These are phyloP conservation scores for Nesometra sesokonis DNA, from an alignment of 35 echinoderm and acorn worm species.

Conservation along the genomic window DNA sequence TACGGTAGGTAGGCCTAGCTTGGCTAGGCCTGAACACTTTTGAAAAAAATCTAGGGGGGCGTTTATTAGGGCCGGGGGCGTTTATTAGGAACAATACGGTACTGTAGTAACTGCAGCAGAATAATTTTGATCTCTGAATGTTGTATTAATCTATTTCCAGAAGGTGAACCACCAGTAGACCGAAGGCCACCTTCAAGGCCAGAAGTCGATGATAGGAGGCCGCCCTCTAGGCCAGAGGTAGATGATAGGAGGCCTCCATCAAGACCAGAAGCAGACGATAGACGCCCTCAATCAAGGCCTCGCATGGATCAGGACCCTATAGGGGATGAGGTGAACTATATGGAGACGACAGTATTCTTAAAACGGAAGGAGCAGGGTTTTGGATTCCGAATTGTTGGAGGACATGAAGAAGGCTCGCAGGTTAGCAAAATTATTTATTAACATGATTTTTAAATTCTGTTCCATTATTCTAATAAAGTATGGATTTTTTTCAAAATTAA, in stretches of 20 bases:
- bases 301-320: slow-evolving; percentile 10
- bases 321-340: slow-evolving; percentile 21
- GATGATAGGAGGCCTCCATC: not conserved
- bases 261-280: slow-evolving; percentile 28
- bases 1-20: too few species aligned
- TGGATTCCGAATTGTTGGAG: slow-evolving; percentile 91
- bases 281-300: slow-evolving; percentile 48
- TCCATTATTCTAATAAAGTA: too few species aligned
- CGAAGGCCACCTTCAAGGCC: not conserved
- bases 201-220: slow-evolving; percentile 9
- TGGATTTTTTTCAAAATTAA: too few species aligned
- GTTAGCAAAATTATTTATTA: slow-evolving; percentile 34
- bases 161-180: not conserved
- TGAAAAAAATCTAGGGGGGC: too few species aligned
- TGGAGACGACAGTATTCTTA: slow-evolving; percentile 90
- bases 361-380: slow-evolving; percentile 78
- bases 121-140: too few species aligned
- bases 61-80: too few species aligned
- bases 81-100: too few species aligned
- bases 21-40: too few species aligned
- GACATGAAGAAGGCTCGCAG: slow-evolving; percentile 85
- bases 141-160: not conserved
- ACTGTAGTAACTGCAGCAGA: too few species aligned
- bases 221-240: not conserved
- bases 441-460: too few species aligned